Evolutionary conservation across 2,888 invertebrate genomes (phyloP).

Genomic region (Macropis europaea): DNA sequence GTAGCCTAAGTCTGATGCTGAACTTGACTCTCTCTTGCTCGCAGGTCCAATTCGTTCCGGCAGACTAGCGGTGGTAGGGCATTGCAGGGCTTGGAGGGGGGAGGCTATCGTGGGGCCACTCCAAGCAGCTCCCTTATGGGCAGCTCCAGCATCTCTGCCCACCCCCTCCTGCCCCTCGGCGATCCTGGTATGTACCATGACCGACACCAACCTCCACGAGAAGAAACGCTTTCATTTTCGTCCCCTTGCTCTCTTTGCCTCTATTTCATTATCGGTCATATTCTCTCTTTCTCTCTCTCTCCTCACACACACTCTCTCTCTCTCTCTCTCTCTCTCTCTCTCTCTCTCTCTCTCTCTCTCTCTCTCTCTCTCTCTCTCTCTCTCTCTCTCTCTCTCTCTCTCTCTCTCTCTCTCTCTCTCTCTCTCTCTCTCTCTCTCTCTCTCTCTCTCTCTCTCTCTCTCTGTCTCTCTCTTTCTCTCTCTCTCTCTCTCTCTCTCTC

Average conservation of each 20-base stretch:
- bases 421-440: background rate
- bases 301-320: background rate
- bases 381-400: background rate
- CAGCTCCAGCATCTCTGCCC: slow-evolving; percentile 95
- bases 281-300: background rate
- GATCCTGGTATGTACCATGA: slow-evolving; percentile 81
- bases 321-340: background rate
- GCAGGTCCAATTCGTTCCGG: slow-evolving; percentile 97
- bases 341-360: background rate
- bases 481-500: background rate
- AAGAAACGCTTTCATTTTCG: slow-evolving; percentile 59
- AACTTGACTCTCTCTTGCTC: slow-evolving; percentile 81
- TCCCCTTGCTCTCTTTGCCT: slow-evolving; percentile 21
- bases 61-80: slow-evolving; percentile 83
- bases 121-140: slow-evolving; percentile 84
- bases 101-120: slow-evolving; percentile 83
- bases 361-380: background rate
- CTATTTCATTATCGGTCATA: background rate
- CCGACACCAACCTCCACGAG: slow-evolving; percentile 74
- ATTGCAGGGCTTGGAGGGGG: slow-evolving; percentile 85
- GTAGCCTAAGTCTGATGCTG: slow-evolving; percentile 79
- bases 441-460: background rate
- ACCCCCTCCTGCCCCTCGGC: slow-evolving; percentile 95
- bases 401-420: background rate
- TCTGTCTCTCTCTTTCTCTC: background rate